Conservation (phyloP, 2,888 invertebrate genomes). For the Phortica magna region DNA sequence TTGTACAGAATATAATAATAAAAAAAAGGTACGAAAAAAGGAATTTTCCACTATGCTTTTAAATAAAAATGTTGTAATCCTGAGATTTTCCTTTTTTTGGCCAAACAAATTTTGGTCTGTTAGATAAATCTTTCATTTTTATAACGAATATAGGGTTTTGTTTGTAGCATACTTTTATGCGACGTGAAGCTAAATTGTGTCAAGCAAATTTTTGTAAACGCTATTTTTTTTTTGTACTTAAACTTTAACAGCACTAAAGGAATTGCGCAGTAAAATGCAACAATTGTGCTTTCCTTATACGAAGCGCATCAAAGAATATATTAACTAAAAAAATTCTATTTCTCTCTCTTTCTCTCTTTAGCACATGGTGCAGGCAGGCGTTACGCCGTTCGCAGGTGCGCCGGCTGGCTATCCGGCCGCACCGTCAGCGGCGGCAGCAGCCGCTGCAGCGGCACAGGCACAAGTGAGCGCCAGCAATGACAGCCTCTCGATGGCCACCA, state of each 20-base stretch:
- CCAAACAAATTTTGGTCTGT: conserved; percentile 27
- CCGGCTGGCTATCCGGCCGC: conserved; percentile 77
- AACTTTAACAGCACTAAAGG: not conserved
- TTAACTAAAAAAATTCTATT: not conserved
- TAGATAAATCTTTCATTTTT: conserved; percentile 7
- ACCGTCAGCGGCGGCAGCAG: conserved; percentile 72
- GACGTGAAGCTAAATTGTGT: conserved; percentile 44
- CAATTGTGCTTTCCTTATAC: too few species aligned
- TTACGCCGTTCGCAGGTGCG: conserved; percentile 76
- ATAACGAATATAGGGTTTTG: not conserved
- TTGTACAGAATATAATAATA: not conserved
- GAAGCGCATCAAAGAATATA: not conserved
- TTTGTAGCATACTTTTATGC: conserved; percentile 22
- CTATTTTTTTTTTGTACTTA: not conserved
- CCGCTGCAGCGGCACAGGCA: conserved; percentile 56
- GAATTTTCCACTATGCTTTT: too few species aligned
- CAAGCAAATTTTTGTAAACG: conserved; percentile 35
- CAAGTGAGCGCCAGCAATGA: conserved; percentile 59
- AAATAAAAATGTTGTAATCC: conserved; percentile 29
- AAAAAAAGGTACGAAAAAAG: not conserved
- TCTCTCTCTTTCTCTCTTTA: conserved; percentile 55
- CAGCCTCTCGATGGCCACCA: conserved; percentile 75
- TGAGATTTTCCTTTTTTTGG: conserved; percentile 30
- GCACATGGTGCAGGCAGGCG: conserved; percentile 78
- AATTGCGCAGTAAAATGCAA: not conserved